Base-by-base conservation (phyloP, 2,113 vertebrate genomes). In the Xenopus laevis region DNA sequence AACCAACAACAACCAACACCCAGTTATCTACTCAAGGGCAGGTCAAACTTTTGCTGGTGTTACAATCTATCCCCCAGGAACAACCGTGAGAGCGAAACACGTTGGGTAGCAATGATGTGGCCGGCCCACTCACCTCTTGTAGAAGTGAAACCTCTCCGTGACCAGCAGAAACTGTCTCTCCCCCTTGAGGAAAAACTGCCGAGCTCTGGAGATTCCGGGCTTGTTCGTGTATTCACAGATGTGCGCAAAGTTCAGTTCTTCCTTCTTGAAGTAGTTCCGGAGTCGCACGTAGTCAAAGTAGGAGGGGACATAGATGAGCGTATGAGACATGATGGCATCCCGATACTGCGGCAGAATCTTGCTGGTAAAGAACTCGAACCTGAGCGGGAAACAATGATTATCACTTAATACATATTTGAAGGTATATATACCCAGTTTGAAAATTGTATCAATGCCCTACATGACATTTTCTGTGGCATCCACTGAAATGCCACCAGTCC, bases 131-230 rank as follows among this genome's bases (percentile, higher is more conserved):
- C 69, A 98, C 97, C 97, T 96, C 85, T 98, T 99, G 81, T 98
- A 99, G 78, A 98, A 98, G 85, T 99, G 94, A 86, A 99, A 99
- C 44, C 97, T 95, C 80, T 99, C 97, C 0, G 95, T 98, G 83
- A 97, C 92, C 21, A 99, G 85, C 18, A 99, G 79, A 63, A 99
- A 96, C 78, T 94, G 95, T 70, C 86, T 95, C 40, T 95, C 91
- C 61, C 97, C 97, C 60, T 88, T 93, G 71, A 92, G 89, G 68
- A 99, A 98, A 82, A 89, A 93, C 33, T 96, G 91, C 3, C 97
- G 85, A 1, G 94, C 93, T 62, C 93, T 90, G 77, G 93, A 95
- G 78, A 98, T 82, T 0, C 83, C 91, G 0, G 91, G 86, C 71
- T 84, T 93, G 55, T 85, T 90, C 0, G 93, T 91, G 80, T 99